Conservation (phyloP, 2,113 vertebrate species). For the Vulpes vulpes region DNA sequence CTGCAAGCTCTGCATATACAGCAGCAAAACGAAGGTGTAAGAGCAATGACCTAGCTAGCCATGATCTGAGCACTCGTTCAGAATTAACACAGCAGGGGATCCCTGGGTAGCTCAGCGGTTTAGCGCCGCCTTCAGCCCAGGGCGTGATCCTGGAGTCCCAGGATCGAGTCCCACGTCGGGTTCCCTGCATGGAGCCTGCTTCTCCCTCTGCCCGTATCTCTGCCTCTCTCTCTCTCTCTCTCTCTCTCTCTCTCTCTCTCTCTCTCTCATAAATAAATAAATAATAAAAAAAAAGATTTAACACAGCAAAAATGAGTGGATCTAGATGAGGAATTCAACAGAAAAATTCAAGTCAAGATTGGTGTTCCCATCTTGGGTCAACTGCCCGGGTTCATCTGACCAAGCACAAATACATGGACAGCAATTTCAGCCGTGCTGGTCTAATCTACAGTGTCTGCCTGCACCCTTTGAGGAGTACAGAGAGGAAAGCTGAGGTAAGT, state of each 20-base stretch:
- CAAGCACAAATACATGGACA: neutral
- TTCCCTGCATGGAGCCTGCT: no score
- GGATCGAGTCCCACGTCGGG: no score
- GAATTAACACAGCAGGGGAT: neutral
- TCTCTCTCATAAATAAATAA: no score
- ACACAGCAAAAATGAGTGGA: neutral
- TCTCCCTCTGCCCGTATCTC: no score
- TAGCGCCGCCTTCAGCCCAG: no score
- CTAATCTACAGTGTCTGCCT: neutral
- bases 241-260: no score
- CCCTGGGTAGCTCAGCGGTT: no score
- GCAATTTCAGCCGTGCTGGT: neutral
- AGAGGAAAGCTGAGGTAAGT: conserved; percentile 47
- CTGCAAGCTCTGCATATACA: conserved; percentile 68
- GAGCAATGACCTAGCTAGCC: neutral
- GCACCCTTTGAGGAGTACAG: neutral
- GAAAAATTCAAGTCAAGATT: neutral
- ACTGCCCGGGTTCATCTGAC: neutral
- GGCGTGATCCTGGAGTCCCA: no score
- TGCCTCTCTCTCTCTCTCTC: no score
- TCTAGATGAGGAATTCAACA: neutral
- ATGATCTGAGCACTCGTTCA: neutral
- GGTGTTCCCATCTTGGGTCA: neutral
- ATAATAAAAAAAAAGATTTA: neutral
- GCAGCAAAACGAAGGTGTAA: neutral